phyloP scores from a whole-genome alignment of 2,888 invertebrate genomes.

The Papilio elwesi region DNA sequence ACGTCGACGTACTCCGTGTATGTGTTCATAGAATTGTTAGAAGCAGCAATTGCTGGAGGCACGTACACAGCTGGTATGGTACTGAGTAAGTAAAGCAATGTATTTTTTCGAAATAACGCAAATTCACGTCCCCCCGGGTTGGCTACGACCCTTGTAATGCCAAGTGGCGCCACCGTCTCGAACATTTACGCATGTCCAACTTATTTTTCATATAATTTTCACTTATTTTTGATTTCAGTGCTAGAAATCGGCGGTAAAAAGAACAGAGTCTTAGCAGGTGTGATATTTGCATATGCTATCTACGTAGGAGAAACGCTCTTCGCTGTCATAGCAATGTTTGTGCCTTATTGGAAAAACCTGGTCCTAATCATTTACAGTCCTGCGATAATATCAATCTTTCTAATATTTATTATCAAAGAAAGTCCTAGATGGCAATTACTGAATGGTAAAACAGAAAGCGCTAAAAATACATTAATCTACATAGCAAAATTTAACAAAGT shows the following conservation, averaged over 20 bases:
- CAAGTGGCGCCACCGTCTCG: background rate
- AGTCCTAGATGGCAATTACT: conserved; percentile 74
- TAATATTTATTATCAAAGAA: conserved; percentile 61
- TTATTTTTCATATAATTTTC: background rate
- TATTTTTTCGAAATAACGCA: background rate
- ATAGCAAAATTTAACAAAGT: conserved; percentile 65
- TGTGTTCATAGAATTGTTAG: conserved; percentile 63
- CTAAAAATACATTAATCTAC: conserved; percentile 56
- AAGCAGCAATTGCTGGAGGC: conserved; percentile 65
- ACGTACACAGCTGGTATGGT: conserved; percentile 62
- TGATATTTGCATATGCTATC: conserved; percentile 64
- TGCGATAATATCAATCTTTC: conserved; percentile 58
- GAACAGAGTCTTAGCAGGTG: conserved; percentile 64
- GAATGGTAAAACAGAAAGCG: conserved; percentile 62
- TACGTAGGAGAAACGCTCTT: conserved; percentile 68
- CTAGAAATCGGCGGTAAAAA: conserved; percentile 66
- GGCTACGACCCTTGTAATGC: background rate
- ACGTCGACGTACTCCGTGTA: conserved; percentile 62
- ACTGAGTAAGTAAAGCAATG: conserved; percentile 57
- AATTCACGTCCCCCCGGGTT: background rate
- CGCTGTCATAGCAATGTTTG: conserved; percentile 65
- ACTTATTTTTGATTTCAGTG: conserved; percentile 56
- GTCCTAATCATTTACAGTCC: conserved; percentile 67
- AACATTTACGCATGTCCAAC: background rate
- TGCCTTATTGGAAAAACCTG: conserved; percentile 69